phyloP scores from a whole-genome alignment of 1,140 invertebrate species.

The Bathynomus jamesi region DNA sequence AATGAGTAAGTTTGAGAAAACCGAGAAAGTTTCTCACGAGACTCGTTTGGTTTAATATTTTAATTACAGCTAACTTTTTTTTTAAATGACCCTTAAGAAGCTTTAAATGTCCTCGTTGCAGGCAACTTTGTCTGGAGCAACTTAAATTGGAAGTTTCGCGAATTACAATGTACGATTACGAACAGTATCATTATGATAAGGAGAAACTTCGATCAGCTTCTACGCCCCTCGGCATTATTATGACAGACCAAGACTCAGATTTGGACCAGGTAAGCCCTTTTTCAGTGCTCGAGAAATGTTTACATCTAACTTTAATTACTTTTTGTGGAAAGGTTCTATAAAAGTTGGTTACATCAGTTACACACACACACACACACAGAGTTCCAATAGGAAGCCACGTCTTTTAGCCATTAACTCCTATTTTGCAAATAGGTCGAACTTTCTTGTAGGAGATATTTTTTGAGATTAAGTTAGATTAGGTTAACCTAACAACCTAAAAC shows the following conservation, averaged over 20 bases:
- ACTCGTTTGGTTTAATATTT: neutral
- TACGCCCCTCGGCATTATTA: conserved; percentile 62
- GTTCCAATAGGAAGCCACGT: too few relatives aligned
- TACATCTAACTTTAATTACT: too few relatives aligned
- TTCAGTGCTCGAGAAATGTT: too few relatives aligned
- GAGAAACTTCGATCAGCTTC: conserved; percentile 61
- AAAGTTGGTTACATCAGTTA: too few relatives aligned
- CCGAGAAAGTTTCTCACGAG: too few relatives aligned
- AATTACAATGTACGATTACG: conserved; percentile 85
- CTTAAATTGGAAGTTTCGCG: conserved; percentile 70
- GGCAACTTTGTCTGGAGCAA: conserved; percentile 63
- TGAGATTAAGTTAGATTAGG: too few relatives aligned
- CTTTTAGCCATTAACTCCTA: too few relatives aligned
- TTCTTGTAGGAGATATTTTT: too few relatives aligned
- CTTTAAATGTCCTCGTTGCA: conserved; percentile 40
- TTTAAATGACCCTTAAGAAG: neutral
- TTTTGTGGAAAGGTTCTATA: too few relatives aligned
- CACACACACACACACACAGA: too few relatives aligned
- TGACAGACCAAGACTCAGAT: conserved; percentile 67
- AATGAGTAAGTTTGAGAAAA: conserved; percentile 21
- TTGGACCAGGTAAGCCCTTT: conserved; percentile 70
- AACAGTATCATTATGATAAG: conserved; percentile 86
- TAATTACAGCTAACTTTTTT: neutral
- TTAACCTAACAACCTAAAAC: too few relatives aligned
- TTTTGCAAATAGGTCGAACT: too few relatives aligned